Evolutionary conservation across 2,113 vertebrate species (phyloP), one percentile per base, ranked within the genome.

Genomic region (Dryoscopus gambensis): DNA sequence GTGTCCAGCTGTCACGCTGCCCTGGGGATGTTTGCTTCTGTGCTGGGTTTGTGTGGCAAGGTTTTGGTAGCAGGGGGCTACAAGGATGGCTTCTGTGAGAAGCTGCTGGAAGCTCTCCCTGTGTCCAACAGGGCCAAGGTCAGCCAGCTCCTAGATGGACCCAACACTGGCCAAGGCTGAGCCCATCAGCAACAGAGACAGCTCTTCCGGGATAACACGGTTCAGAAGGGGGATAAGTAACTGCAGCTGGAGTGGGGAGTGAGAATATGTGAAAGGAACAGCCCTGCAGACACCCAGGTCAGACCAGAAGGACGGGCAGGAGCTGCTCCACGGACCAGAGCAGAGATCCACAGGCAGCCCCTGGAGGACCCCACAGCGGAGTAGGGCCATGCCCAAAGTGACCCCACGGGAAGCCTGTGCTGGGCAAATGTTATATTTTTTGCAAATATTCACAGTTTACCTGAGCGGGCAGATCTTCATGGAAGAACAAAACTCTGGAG

Each of bases 381-480:
- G 59, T 57, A 65, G 39, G 44, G 44, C 16, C 9, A 7, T 46
- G 57, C 33, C 46, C 30, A 71, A 44, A 64, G 13, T 13, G 50
- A 35, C 30, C 33, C 35, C 44, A 15, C 0, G 8, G 52, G 52
- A 53, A 59, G 21, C 30, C 9, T 0, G 0, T 23, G 40, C 30
- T 78, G 44, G 17, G 17, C 2, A 62, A 62, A 47, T 24, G 20
- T 62, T n/a, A 0, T 2, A 16, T 7, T 50, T 80, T 52, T 40
- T 27, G 3, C 17, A 24, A 50, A 52, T 13, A 10, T 56, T 56
- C 21, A 60, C 33, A 22, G 6, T 68, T 71, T 71, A 35, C 57
- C 21, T 57, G 12, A n/a, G 17, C 59, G 42, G 22, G 6, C 25
- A 87, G 14, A 7, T 80, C 64, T 63, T 49, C 53, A 10, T 1